These are phyloP conservation scores for Scaptomyza graminum DNA, from an alignment of 1,140 invertebrate species.

Conservation along the genomic window DNA sequence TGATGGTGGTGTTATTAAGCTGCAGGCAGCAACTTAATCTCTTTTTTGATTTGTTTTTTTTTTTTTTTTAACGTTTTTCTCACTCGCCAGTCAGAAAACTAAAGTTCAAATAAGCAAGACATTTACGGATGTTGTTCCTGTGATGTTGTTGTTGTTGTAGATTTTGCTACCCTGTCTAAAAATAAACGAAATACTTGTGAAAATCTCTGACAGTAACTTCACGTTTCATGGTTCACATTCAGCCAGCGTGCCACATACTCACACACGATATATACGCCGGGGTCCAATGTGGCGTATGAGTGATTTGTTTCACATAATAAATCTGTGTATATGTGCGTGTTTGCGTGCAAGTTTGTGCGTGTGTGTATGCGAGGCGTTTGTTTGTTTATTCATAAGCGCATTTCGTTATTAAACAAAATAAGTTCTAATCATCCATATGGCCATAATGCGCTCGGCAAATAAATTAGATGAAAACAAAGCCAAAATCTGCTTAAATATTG, in stretches of 20 bases:
- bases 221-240: constrained; percentile 35
- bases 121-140: constrained; percentile 51
- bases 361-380: constrained; percentile 17
- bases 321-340: constrained; percentile 38
- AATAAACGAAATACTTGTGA: constrained; percentile 40
- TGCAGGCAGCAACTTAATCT: constrained; percentile 80
- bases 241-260: not conserved
- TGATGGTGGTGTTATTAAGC: constrained; percentile 64
- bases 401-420: constrained; percentile 40
- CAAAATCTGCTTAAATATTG: constrained; percentile 37
- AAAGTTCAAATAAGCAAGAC: constrained; percentile 70
- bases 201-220: constrained; percentile 59
- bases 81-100: constrained; percentile 18
- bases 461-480: constrained; percentile 19
- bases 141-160: constrained; percentile 33
- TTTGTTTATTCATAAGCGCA: constrained; percentile 74
- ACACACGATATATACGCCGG: constrained; percentile 12
- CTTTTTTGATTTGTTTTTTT: constrained; percentile 43
- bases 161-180: constrained; percentile 31
- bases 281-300: constrained; percentile 44
- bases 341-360: constrained; percentile 6
- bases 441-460: constrained; percentile 22
- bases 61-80: constrained; percentile 23
- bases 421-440: constrained; percentile 39
- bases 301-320: constrained; percentile 51